Conservation (phyloP, 37 sponge, comb jelly and placozoan genomes). For the Bolinopsis microptera region DNA sequence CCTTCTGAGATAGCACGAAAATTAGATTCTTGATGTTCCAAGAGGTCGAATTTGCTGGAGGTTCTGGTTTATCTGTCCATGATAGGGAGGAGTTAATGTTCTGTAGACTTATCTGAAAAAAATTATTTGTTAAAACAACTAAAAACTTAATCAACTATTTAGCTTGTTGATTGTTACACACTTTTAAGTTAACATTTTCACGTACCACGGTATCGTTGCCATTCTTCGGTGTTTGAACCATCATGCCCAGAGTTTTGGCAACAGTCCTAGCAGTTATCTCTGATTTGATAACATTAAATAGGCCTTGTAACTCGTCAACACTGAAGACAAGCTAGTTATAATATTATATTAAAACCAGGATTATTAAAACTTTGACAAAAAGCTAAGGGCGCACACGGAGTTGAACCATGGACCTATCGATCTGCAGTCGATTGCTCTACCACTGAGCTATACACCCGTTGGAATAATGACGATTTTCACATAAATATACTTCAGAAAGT, state of each 20-base stretch:
- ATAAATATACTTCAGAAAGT: background rate
- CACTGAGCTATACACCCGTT: slow-evolving; percentile 98
- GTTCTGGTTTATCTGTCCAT: slow-evolving; percentile 55
- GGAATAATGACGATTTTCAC: background rate
- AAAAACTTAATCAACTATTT: slow-evolving; percentile 47
- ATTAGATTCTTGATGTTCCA: slow-evolving; percentile 87
- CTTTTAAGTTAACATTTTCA: too few relatives aligned
- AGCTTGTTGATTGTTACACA: background rate
- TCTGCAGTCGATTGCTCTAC: slow-evolving; percentile 99
- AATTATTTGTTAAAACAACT: background rate
- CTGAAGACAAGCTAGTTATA: background rate
- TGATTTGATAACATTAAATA: slow-evolving; percentile 77
- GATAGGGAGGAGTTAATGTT: slow-evolving; percentile 60
- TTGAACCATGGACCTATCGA: slow-evolving; percentile 99
- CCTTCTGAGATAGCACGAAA: slow-evolving; percentile 70
- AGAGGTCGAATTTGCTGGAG: slow-evolving; percentile 69
- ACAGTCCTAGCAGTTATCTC: slow-evolving; percentile 76
- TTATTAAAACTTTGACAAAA: background rate
- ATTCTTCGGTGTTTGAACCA: background rate
- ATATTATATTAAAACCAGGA: too few relatives aligned
- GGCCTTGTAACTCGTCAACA: slow-evolving; percentile 73
- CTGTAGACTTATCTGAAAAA: slow-evolving; percentile 49
- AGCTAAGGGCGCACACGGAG: slow-evolving; percentile 91
- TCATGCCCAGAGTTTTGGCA: slow-evolving; percentile 80
- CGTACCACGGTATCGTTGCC: slow-evolving; percentile 42